Conservation (phyloP, 2,797 vertebrate species). For the Pangasius djambal region DNA sequence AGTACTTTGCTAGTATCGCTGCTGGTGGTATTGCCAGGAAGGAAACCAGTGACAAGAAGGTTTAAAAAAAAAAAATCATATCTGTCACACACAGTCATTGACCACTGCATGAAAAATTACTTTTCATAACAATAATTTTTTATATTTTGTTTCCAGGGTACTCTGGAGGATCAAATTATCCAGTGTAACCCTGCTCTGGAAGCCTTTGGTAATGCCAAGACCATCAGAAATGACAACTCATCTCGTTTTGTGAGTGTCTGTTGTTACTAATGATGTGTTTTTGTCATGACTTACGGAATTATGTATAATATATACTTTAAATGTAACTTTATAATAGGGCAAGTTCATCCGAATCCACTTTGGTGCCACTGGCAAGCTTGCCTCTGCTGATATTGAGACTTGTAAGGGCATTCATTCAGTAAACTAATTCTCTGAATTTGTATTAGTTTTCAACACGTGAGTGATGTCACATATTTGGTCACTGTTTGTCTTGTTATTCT, state of each 20-base stretch:
- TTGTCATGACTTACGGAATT: not conserved
- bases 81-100: not conserved
- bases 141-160: conserved; percentile 66
- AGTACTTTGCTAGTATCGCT: conserved; percentile 81
- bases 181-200: conserved; percentile 80
- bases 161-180: conserved; percentile 76
- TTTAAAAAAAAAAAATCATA: conserved; percentile 50
- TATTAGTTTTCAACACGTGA: not conserved
- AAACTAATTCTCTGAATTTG: conserved; percentile 57
- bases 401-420: conserved; percentile 72
- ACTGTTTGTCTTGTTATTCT: conserved; percentile 70
- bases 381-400: conserved; percentile 84
- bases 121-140: not conserved
- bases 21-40: conserved; percentile 69
- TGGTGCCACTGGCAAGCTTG: conserved; percentile 82
- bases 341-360: conserved; percentile 91
- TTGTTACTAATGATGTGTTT: not conserved
- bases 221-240: conserved; percentile 83
- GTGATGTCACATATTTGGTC: not conserved
- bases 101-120: not conserved
- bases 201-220: conserved; percentile 85
- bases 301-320: not conserved
- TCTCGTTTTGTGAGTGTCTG: conserved; percentile 78
- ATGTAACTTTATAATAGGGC: conserved; percentile 67
- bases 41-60: conserved; percentile 71